Evolutionary conservation across 2,888 invertebrate genomes (phyloP).

Genomic region (Syrista parreyssii): DNA sequence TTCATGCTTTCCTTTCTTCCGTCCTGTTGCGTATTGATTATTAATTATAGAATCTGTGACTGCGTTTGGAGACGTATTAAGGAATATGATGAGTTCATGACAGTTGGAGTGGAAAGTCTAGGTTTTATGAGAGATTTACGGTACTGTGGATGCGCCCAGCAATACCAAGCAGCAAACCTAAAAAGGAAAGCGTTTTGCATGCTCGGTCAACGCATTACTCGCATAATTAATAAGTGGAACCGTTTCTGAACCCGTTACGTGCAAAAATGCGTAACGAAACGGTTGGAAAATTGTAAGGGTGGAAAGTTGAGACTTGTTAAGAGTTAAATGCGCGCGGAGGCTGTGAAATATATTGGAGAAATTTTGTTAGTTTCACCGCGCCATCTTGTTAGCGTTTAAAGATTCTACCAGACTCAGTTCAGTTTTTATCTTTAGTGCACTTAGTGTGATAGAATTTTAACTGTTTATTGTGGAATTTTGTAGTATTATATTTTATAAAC

Average conservation of each 20-base stretch:
- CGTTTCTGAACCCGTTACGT: constrained; percentile 7
- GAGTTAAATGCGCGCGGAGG: background rate
- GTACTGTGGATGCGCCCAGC: background rate
- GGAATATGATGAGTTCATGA: background rate
- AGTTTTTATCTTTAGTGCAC: background rate
- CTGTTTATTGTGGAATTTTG: background rate
- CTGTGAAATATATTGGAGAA: background rate
- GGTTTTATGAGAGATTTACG: background rate
- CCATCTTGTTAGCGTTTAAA: background rate
- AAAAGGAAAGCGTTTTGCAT: constrained; percentile 2
- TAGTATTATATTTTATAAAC: background rate
- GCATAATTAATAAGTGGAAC: constrained; percentile 6
- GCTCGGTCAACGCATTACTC: background rate
- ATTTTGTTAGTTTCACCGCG: background rate
- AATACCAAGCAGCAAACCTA: background rate
- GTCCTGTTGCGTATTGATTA: background rate
- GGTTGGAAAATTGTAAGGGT: background rate
- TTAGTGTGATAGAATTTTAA: background rate
- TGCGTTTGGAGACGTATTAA: background rate
- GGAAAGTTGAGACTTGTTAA: background rate
- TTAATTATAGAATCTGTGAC: background rate
- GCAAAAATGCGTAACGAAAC: background rate
- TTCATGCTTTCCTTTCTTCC: background rate
- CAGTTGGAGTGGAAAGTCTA: background rate
- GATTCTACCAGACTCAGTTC: background rate